Evolutionary conservation across 2,888 invertebrate genomes (phyloP), one percentile per base, ranked within the genome.

Genomic region (Prenolepis imparis): DNA sequence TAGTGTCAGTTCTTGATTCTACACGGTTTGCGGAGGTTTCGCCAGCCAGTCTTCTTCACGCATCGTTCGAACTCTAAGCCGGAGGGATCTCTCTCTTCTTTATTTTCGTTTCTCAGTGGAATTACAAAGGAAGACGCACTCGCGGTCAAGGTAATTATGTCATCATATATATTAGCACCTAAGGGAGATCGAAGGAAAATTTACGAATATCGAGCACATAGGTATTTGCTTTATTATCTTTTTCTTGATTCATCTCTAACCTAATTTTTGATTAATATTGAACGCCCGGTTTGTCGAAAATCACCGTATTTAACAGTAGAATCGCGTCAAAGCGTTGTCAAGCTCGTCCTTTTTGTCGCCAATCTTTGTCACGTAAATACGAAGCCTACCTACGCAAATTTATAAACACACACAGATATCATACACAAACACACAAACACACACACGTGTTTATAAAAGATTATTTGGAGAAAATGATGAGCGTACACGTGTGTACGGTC

Each of bases 321-420:
- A 64, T n/a, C n/a, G n/a, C n/a, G n/a, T 12, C 15, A 32, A 32
- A 32, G 28, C 1, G 28, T 32, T 32, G 44, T 59, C 67, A 55
- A 57, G 61, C 63, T n/a, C n/a, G n/a, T 77, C 52, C 44, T 57
- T 44, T 15, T 82, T 36, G 12, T 67, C 84, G 24, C 6, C 82
- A 66, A 41, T 84, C 66, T 39, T 78, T 85, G 89, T 87, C 89
- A 90, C 90, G 90, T 90, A 91, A 91, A 91, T 91, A 91, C 89
- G 61, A 84, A 75, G 82, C 52, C 52, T 11, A 64, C 44, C 28
- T 8, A 44, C 32, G 48, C 59, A 15, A 39, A 41, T 44, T 12
- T 21, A 21, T 39, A 28, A 32, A 36, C n/a, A 52, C 8, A 18
- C 41, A 39, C 32, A 24, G 28, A 48, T 81, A 48, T 36, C 5